A percentile compares a stretch with the other conserved stretches of the same genome.
Conservation (phyloP, 2,113 vertebrate species). For the Struthio camelus region DNA sequence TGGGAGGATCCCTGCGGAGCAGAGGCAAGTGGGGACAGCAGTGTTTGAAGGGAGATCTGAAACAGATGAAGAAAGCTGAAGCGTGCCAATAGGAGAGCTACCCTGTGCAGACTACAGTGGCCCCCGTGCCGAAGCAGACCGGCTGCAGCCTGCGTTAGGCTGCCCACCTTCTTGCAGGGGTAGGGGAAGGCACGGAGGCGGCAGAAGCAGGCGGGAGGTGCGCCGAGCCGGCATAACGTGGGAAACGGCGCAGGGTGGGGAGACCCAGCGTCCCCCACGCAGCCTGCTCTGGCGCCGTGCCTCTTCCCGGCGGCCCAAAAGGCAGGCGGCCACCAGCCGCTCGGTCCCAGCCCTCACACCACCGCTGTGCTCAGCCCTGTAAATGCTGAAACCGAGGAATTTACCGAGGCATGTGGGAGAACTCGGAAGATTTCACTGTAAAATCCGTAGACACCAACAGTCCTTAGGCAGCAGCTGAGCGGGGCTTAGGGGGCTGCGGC, state of each 20-base stretch:
- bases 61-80: slow-evolving; percentile 12
- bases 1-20: slow-evolving; percentile 19
- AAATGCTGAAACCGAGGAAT: not conserved
- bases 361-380: not conserved
- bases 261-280: too few species aligned
- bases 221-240: too few species aligned
- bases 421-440: not conserved
- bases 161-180: not conserved
- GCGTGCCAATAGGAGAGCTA: not conserved
- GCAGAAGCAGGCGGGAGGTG: not conserved
- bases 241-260: too few species aligned
- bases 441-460: not conserved
- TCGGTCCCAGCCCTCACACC: accelerated
- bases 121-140: not conserved
- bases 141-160: not conserved
- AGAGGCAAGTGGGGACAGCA: not conserved
- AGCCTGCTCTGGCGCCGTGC: not conserved
- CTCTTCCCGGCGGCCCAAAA: not conserved
- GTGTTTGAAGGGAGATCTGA: slow-evolving; percentile 17
- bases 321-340: not conserved
- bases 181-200: not conserved
- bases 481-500: not conserved
- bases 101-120: not conserved
- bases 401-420: not conserved
- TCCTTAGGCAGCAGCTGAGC: not conserved